Percentiles rank a stretch among this genome's conserved stretches.
Evolutionary conservation across 2,888 invertebrate species (phyloP).

Genomic region (Dolomedes plantarius): DNA sequence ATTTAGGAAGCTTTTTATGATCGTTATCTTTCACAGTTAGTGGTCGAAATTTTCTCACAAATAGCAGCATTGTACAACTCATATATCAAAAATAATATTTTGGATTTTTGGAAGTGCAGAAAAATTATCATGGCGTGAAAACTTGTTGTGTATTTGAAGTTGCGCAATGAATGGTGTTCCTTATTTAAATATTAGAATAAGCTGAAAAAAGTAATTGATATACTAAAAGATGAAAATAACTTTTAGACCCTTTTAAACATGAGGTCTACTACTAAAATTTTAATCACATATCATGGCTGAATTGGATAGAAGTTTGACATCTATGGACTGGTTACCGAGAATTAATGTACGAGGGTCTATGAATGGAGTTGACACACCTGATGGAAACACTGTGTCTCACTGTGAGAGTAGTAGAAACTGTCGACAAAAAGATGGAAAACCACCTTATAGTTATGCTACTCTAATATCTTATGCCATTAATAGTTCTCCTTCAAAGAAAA

Average conservation of each 20-base stretch:
- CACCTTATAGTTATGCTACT: slow-evolving; percentile 82
- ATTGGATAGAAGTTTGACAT: slow-evolving; percentile 78
- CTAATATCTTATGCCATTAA: slow-evolving; percentile 83
- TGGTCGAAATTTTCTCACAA: too few species aligned
- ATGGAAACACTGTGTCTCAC: slow-evolving; percentile 30
- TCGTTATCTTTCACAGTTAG: too few species aligned
- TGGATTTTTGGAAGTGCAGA: slow-evolving; percentile 68
- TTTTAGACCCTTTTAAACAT: not conserved
- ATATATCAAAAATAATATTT: slow-evolving; percentile 49
- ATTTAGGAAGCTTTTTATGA: too few species aligned
- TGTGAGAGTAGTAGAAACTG: slow-evolving; percentile 62
- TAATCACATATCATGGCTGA: slow-evolving; percentile 76
- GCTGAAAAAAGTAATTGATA: not conserved
- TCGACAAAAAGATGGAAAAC: slow-evolving; percentile 77
- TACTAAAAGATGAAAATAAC: not conserved
- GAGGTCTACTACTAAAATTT: slow-evolving; percentile 8
- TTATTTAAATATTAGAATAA: slow-evolving; percentile 1
- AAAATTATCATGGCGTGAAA: slow-evolving; percentile 67
- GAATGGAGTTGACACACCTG: slow-evolving; percentile 60
- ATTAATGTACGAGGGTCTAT: slow-evolving; percentile 77
- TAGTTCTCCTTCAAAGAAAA: slow-evolving; percentile 83
- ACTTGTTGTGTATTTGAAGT: slow-evolving; percentile 38
- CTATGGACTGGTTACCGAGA: slow-evolving; percentile 79
- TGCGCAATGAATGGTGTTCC: slow-evolving; percentile 55
- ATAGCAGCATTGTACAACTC: slow-evolving; percentile 57